Percentiles rank a stretch among this genome's conserved stretches.
Evolutionary conservation across 1,140 invertebrate species (phyloP).

Genomic region (Drosophila mayri): DNA sequence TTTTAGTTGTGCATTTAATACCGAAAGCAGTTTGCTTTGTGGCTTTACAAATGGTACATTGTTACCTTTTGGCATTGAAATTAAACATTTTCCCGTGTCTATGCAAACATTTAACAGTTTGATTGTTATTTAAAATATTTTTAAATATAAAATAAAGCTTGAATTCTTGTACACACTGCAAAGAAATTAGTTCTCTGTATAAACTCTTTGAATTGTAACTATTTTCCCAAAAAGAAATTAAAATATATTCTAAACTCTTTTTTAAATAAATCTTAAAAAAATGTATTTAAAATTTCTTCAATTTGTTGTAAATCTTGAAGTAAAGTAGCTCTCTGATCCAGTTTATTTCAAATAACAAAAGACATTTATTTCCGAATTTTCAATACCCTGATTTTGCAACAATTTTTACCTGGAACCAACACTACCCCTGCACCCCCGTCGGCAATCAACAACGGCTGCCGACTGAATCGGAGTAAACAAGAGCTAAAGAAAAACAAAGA

Average conservation of each 20-base stretch:
- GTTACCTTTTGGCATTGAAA: no score
- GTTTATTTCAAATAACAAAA: background rate
- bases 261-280: background rate
- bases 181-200: background rate
- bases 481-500: slow-evolving; percentile 1
- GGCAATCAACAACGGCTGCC: slow-evolving; percentile 6
- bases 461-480: slow-evolving; percentile 27
- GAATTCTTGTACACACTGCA: background rate
- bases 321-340: no score
- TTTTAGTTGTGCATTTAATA: background rate
- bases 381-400: background rate
- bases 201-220: background rate
- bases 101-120: background rate
- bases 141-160: background rate
- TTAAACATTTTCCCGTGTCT: background rate
- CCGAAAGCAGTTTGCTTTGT: background rate
- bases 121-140: background rate
- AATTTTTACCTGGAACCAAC: background rate
- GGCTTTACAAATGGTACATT: background rate
- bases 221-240: background rate
- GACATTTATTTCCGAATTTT: background rate
- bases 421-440: slow-evolving; percentile 1
- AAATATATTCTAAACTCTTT: background rate
- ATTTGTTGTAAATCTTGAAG: background rate
- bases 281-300: background rate